Percentiles rank a stretch among this genome's conserved stretches.
phyloP scores from a whole-genome alignment of 2,113 vertebrate species.

The Antechinus stuartii region DNA sequence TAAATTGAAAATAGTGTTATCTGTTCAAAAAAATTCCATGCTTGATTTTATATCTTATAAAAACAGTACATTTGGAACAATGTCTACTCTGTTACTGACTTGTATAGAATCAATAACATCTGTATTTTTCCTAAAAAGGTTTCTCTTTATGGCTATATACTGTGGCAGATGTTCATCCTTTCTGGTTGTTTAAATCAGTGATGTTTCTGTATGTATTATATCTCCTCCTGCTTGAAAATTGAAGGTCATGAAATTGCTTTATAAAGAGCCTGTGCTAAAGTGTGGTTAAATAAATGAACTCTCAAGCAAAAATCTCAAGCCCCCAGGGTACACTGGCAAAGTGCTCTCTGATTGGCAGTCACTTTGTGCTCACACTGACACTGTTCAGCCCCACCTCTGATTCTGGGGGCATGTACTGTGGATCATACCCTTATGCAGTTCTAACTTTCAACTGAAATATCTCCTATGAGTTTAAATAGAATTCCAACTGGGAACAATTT shows the following conservation, averaged over 20 bases:
- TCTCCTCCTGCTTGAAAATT: background rate
- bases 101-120: background rate
- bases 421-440: background rate
- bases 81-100: background rate
- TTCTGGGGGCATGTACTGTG: background rate
- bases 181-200: background rate
- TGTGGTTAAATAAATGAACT: background rate
- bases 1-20: slow-evolving; percentile 75
- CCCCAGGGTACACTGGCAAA: background rate
- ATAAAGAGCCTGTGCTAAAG: background rate
- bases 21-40: slow-evolving; percentile 62
- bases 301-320: background rate
- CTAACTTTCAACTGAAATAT: background rate
- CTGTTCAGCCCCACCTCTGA: background rate
- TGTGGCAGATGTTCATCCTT: background rate
- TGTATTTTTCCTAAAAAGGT: background rate
- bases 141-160: background rate
- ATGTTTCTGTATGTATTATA: background rate
- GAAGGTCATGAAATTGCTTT: background rate
- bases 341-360: background rate
- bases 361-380: background rate
- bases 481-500: background rate
- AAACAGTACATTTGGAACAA: background rate
- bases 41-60: background rate
- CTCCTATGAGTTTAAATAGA: background rate